Evolutionary conservation across 2,888 invertebrate species (phyloP), one percentile per base, ranked within the genome.

Genomic region (Liodrosophila aerea): DNA sequence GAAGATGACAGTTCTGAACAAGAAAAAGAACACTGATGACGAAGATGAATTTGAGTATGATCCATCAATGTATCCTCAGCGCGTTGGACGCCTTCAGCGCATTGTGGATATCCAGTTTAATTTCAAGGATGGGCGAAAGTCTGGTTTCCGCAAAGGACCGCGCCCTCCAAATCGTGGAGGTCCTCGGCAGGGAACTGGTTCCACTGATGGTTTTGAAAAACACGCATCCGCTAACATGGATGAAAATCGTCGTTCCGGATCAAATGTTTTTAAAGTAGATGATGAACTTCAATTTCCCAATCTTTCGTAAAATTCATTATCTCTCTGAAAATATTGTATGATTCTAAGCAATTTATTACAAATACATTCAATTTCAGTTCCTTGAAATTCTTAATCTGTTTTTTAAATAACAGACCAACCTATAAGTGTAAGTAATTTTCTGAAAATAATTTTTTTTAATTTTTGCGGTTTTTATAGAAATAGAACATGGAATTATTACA

Each of bases 281-380:
- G 97, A 98, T 91, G 97, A 97, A 92, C 95, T 95, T 91, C 97
- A 97, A 91, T 98, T 98, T 92, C 98, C 98, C 82, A 96, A 96
- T 89, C 93, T 98, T 90, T 95, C 96, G 91, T 96, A 95, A 92
- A 22, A 22, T 22, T 4, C 2, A 22, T 22, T 22, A 5, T 5
- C 22, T 5, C 2, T 4, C 22, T 22, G 22, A 22, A 22, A 22
- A 22, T 22, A 4, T 5, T 5, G 5, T 22, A 22, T 2, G 5
- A 4, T 22, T 22, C 3, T 22, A 22, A 22, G 22, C 22, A 22
- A 22, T 22, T 22, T 22, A 22, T 22, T 22, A 22, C n/a, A 22
- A 22, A 22, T 2, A 22, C 5, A 22, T 22, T 5, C 5, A 22
- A 22, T 22, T 22, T 5, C 22, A 22, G 22, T 22, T 22, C 22